Evolutionary conservation across 2,888 invertebrate genomes (phyloP), one percentile per base, ranked within the genome.

Genomic region (Euzetes globulus): DNA sequence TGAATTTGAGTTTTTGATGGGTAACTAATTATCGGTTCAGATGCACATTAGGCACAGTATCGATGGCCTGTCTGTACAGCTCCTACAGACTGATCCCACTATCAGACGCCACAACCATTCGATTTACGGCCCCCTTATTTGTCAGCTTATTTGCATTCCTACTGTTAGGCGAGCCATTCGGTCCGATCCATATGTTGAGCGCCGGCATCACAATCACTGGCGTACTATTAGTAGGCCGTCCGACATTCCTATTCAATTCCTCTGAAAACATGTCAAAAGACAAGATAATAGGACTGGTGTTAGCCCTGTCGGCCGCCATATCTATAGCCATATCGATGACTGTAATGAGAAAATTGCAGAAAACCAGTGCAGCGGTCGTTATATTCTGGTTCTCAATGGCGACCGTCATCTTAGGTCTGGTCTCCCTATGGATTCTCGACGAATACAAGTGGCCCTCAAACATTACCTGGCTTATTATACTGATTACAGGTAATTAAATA

Each of bases 41-140:
- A 37, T 74, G 74, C 37, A 22, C 70, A 41, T 60, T 71, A n/a
- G 74, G 74, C 17, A 74, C 74, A 4, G 50, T 74, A 50, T 74
- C 75, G 17, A 22, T 75, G 72, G 75, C 72, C 17, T 72, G 63
- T 47, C 41, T 74, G 13, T 76, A 76, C 27, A 72, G 50, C 15
- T 74, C 76, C 2, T 74, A 72, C 25, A 47, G 68, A 45, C 58
- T 72, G 22, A 73, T 76, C 13, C 73, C 76, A n/a, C 45, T 76
- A 29, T 50, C 41, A 9, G 76, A 76, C 41, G 75, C 73, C 4
- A 71, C 75, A 7, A 72, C 75, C 1, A 76, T 76, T 15, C 17
- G 72, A n/a, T 76, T 76, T 33, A 76, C 76, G 15, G 63, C 76
- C 22, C 76, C 76, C 3, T 73, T 76, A n/a, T 76, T 76, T 55